These are phyloP conservation scores for Hydropsyche betteni DNA, from an alignment of 2,888 invertebrate genomes.

Conservation along the genomic window DNA sequence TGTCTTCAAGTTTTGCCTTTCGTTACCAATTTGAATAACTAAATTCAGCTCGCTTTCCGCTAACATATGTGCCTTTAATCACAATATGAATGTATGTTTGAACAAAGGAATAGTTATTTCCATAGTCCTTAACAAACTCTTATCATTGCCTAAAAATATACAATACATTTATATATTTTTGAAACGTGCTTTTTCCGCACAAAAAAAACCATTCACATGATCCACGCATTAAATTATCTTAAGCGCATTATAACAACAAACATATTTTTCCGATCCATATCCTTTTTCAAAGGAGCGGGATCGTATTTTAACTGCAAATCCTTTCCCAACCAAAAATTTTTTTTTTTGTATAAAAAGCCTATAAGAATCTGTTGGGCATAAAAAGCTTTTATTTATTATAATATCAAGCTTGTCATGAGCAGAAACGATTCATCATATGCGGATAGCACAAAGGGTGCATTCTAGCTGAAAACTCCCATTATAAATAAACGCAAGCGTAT, in stretches of 20 bases:
- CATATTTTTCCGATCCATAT: slow-evolving; percentile 10
- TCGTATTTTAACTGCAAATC: slow-evolving; percentile 24
- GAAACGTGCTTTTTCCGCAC: background rate
- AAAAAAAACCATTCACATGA: background rate
- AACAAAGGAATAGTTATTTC: too few species aligned
- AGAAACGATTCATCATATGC: background rate
- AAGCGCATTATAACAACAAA: background rate
- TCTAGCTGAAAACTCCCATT: slow-evolving; percentile 2
- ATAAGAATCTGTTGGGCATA: background rate
- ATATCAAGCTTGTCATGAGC: background rate
- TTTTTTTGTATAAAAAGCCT: background rate
- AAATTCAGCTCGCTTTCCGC: background rate
- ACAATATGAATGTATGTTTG: too few species aligned
- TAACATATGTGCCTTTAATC: background rate
- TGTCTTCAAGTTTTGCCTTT: slow-evolving; percentile 13
- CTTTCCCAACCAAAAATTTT: background rate
- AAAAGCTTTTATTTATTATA: slow-evolving; percentile 19
- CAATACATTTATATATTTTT: background rate
- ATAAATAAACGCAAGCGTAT: background rate
- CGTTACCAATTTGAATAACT: slow-evolving; percentile 7
- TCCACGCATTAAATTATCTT: slow-evolving; percentile 3
- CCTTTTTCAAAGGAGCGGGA: background rate
- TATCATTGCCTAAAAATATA: background rate
- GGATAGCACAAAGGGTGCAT: slow-evolving; percentile 2
- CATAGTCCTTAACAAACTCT: too few species aligned